Evolutionary conservation across 2,113 vertebrate species (phyloP).

Genomic region (Pelmatolapia mariae): DNA sequence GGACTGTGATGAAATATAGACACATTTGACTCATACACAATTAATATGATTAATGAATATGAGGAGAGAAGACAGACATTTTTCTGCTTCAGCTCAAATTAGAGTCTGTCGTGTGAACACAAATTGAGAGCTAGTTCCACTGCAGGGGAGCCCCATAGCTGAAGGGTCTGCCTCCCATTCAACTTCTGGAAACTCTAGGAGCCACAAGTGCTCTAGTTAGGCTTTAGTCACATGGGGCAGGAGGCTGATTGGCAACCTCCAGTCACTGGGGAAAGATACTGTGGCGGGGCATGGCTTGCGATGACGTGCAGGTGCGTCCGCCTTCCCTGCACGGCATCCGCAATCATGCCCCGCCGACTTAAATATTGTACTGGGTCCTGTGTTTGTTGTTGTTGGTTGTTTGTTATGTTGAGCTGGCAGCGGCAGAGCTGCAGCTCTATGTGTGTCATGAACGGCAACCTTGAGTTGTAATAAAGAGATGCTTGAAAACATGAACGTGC

Average conservation of each 20-base stretch:
- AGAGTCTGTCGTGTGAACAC: not conserved
- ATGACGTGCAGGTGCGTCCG: no score
- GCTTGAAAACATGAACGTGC: not conserved
- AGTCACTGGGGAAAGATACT: not conserved
- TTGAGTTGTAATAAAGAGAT: not conserved
- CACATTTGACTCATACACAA: not conserved
- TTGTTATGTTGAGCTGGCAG: rapidly evolving
- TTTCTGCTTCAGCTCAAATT: not conserved
- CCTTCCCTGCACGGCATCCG: not conserved
- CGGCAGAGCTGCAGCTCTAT: not conserved
- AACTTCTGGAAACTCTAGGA: not conserved
- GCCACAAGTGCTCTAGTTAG: not conserved
- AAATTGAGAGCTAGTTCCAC: not conserved
- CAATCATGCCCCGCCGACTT: rapidly evolving
- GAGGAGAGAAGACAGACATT: not conserved
- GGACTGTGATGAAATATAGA: not conserved
- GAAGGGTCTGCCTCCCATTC: not conserved
- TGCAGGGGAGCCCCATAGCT: not conserved
- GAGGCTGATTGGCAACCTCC: not conserved
- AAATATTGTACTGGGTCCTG: not conserved
- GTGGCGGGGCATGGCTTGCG: not conserved
- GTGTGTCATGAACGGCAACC: rapidly evolving
- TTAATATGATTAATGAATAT: not conserved
- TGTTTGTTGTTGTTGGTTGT: not conserved
- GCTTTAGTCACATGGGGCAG: not conserved